Evolutionary conservation across 2,888 invertebrate genomes (phyloP).

Genomic region (Rhagonycha lutea): DNA sequence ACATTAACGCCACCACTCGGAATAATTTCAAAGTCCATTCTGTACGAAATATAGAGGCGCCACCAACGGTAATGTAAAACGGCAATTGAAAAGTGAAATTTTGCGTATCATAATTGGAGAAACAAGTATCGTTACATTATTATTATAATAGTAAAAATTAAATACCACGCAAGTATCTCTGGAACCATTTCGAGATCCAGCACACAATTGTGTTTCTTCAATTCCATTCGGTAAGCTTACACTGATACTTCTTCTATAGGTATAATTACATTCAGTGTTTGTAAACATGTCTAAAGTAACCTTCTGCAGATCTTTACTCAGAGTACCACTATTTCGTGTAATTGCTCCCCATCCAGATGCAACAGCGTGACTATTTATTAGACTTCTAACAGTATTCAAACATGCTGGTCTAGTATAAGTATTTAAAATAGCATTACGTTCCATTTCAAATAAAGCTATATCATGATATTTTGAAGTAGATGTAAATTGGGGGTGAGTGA

Average conservation of each 20-base stretch:
- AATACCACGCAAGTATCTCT: too few species aligned
- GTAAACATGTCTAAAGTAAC: constrained; percentile 56
- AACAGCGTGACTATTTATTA: constrained; percentile 42
- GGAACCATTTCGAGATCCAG: constrained; percentile 50
- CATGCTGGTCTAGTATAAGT: constrained; percentile 57
- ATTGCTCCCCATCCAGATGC: constrained; percentile 70
- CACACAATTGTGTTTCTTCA: constrained; percentile 57
- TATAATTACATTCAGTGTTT: constrained; percentile 28
- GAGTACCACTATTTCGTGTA: constrained; percentile 42
- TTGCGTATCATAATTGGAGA: constrained; percentile 37
- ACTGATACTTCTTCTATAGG: constrained; percentile 35
- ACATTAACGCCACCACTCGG: too few species aligned
- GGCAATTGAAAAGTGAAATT: not conserved
- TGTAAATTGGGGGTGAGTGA: constrained; percentile 53
- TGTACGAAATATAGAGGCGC: too few species aligned
- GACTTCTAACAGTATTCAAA: constrained; percentile 38
- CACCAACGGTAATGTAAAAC: too few species aligned
- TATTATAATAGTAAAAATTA: not conserved
- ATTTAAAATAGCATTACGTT: constrained; percentile 47
- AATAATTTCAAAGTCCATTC: too few species aligned
- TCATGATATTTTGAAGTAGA: constrained; percentile 55
- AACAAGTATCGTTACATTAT: constrained; percentile 56
- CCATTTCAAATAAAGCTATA: constrained; percentile 56
- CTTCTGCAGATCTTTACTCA: constrained; percentile 55
- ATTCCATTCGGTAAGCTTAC: constrained; percentile 50